These are phyloP conservation scores for Drosophila pachea DNA, from an alignment of 1,140 invertebrate genomes.

Conservation along the genomic window DNA sequence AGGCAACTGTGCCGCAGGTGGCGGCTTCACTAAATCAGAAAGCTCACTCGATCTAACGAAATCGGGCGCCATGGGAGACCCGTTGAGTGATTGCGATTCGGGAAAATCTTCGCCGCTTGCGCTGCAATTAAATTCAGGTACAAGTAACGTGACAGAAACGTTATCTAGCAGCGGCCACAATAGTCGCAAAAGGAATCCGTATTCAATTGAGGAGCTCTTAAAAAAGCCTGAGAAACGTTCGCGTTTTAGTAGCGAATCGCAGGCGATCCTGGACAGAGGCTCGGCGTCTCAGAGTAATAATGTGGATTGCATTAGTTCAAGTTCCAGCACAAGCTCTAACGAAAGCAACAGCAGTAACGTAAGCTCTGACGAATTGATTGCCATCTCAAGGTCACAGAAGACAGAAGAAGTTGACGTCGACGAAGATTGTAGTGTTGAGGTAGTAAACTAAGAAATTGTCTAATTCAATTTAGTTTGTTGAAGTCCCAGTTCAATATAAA, in stretches of 20 bases:
- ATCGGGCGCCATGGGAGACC: conserved; percentile 46
- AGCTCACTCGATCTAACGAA: conserved; percentile 73
- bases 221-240: conserved; percentile 85
- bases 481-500: conserved; percentile 7
- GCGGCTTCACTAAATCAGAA: conserved; percentile 70
- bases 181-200: conserved; percentile 87
- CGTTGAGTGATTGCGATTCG: conserved; percentile 71
- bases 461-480: neutral
- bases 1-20: conserved; percentile 11
- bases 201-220: conserved; percentile 91
- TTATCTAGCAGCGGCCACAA: conserved; percentile 29
- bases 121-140: conserved; percentile 29
- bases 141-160: conserved; percentile 7
- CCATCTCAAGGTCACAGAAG: conserved; percentile 4
- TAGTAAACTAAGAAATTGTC: conserved; percentile 57
- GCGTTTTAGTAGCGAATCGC: conserved; percentile 47
- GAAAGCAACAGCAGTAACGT: conserved; percentile 43
- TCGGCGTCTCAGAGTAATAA: conserved; percentile 26
- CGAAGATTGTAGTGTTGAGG: conserved; percentile 71
- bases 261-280: conserved; percentile 52
- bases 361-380: conserved; percentile 23
- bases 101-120: conserved; percentile 75
- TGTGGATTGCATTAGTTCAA: conserved; percentile 60
- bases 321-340: conserved; percentile 53
- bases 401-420: conserved; percentile 42